A percentile compares a stretch with the other conserved stretches of the same genome.
Conservation (phyloP, 2,888 invertebrate species). For the Patella ulyssiponensis region DNA sequence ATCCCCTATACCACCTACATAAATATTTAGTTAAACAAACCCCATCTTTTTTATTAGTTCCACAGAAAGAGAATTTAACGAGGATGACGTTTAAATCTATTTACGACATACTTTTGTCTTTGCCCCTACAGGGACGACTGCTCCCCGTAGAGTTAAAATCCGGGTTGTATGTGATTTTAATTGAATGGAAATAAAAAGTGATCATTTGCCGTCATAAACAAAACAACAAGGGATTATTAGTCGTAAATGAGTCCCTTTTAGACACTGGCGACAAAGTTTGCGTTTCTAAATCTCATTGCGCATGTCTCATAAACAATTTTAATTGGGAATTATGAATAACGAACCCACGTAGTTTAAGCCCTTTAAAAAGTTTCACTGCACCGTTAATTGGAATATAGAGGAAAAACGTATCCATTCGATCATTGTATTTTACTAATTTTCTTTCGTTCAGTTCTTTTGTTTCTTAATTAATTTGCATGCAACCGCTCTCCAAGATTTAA, state of each 20-base stretch:
- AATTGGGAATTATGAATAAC: constrained; percentile 2
- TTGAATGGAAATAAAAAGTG: not conserved
- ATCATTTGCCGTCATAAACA: constrained; percentile 7
- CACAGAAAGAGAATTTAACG: too few species aligned
- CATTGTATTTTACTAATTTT: not conserved
- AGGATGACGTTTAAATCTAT: too few species aligned
- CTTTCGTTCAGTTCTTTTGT: not conserved
- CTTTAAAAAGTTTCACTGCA: not conserved
- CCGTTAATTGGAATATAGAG: not conserved
- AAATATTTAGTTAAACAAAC: too few species aligned
- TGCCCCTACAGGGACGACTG: too few species aligned
- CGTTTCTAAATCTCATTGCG: not conserved
- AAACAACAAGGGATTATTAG: constrained; percentile 4
- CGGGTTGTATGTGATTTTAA: too few species aligned
- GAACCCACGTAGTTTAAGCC: not conserved
- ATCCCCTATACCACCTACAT: too few species aligned
- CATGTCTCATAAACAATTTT: constrained; percentile 7
- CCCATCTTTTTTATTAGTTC: too few species aligned
- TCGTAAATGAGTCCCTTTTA: not conserved
- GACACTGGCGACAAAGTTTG: not conserved
- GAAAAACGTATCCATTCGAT: not conserved
- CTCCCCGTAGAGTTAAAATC: too few species aligned
- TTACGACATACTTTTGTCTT: too few species aligned
- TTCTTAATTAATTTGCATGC: not conserved
- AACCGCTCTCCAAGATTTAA: constrained; percentile 2